These are phyloP conservation scores for Noctua pronuba DNA, from an alignment of 2,888 invertebrate species.

Conservation along the genomic window DNA sequence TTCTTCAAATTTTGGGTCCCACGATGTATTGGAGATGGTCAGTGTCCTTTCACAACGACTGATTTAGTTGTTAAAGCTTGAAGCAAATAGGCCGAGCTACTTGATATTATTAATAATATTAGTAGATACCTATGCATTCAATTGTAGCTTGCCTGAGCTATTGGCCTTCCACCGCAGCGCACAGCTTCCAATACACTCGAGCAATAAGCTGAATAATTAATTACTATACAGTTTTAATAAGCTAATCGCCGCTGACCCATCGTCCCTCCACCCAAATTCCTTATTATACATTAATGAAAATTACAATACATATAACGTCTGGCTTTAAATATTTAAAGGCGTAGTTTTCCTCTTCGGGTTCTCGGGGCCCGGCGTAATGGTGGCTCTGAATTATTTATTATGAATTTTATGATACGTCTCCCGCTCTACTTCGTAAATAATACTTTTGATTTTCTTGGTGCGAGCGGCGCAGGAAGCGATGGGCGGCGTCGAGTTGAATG, in stretches of 20 bases:
- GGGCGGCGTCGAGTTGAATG: slow-evolving; percentile 46
- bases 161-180: neutral
- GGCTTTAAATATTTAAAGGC: slow-evolving; percentile 86
- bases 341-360: slow-evolving; percentile 83
- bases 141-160: neutral
- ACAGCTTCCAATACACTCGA: slow-evolving; percentile 14
- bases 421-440: slow-evolving; percentile 81
- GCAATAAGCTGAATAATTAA: slow-evolving; percentile 47
- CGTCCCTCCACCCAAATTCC: slow-evolving; percentile 79
- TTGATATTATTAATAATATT: neutral
- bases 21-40: neutral
- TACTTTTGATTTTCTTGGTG: slow-evolving; percentile 81
- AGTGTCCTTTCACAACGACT: neutral
- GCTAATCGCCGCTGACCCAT: slow-evolving; percentile 60
- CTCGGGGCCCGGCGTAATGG: slow-evolving; percentile 83
- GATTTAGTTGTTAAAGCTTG: neutral
- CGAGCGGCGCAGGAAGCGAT: slow-evolving; percentile 53
- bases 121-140: neutral
- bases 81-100: neutral
- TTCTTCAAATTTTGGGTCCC: neutral
- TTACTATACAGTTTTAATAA: slow-evolving; percentile 61
- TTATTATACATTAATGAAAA: slow-evolving; percentile 88
- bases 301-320: slow-evolving; percentile 89
- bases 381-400: slow-evolving; percentile 86
- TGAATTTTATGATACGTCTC: slow-evolving; percentile 86